These are phyloP conservation scores for Drosophila barbarae DNA, from an alignment of 2,888 invertebrate genomes.

Conservation along the genomic window DNA sequence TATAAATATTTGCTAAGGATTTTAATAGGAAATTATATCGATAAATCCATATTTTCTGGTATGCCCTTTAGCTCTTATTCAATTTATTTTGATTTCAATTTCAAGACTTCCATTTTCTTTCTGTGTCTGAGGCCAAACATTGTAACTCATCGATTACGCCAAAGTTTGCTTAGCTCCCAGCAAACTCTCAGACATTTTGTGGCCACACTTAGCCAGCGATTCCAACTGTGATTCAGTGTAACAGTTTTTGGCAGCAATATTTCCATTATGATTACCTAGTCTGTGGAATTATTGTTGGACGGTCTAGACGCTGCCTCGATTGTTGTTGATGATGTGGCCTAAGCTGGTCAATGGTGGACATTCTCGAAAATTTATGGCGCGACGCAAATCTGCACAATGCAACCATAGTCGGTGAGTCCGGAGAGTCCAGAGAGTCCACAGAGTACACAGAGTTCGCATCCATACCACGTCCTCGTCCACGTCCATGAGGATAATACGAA, in stretches of 20 bases:
- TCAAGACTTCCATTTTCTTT: neutral
- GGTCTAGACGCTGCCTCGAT: constrained; percentile 58
- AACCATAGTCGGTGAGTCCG: constrained; percentile 41
- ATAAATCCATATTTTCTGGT: neutral
- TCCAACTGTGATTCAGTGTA: constrained; percentile 34
- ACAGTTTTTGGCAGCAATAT: constrained; percentile 44
- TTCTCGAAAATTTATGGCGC: constrained; percentile 62
- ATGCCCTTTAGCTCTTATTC: neutral
- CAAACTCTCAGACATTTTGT: constrained; percentile 10
- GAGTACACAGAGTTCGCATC: constrained; percentile 4
- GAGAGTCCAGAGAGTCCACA: constrained; percentile 2
- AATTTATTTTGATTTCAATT: too few relatives aligned
- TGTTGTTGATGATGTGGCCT: constrained; percentile 59
- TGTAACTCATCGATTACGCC: constrained; percentile 21
- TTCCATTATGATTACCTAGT: constrained; percentile 55
- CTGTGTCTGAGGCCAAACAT: constrained; percentile 1
- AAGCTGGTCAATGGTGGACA: constrained; percentile 52
- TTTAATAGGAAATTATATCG: neutral
- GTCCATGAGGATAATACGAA: constrained; percentile 61
- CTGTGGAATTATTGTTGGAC: constrained; percentile 44
- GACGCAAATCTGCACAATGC: constrained; percentile 73
- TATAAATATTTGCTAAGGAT: neutral
- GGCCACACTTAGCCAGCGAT: constrained; percentile 27
- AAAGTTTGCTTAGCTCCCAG: neutral
- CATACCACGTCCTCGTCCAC: constrained; percentile 5